Evolutionary conservation across 2,888 invertebrate genomes (phyloP), one percentile per base, ranked within the genome.

Genomic region (Rhabditoides inermis): DNA sequence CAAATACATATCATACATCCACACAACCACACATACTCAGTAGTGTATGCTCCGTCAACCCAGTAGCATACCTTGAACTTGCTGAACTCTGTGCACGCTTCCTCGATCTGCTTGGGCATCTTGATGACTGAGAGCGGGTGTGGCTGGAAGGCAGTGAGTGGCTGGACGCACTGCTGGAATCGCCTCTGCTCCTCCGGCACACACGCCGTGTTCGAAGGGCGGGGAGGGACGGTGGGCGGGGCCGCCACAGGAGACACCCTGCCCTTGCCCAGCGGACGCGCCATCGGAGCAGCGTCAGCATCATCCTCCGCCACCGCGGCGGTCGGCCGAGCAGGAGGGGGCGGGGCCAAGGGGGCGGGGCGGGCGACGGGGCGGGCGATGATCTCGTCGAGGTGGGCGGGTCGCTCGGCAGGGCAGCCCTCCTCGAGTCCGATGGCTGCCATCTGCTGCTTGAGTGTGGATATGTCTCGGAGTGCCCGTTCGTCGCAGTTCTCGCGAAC

Each of bases 111-210:
- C 18, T 63, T 49, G 37, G 73, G 73, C 44, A 68, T 58, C 35
- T 70, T 68, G 51, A 73, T 73, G 23, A 73, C 73, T 6, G 70
- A 69, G 25, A 73, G 56, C 25, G 73, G 73, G 53, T 73, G 73
- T 1, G 73, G 73, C 46, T 73, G 70, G 60, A 67, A 73, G 10
- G 63, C 58, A 18, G 71, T 73, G 26, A 73, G 45, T 10, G 71
- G 70, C 30, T 68, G 65, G n/a, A 73, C 71, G 42, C 71, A 71
- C 39, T 61, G 61, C 45, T 68, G 63, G 61, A 67, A 60, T 48
- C 60, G 53, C 55, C 66, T 63, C 40, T 72, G 72, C 41, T 69
- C 64, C 28, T 66, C 65, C 7, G 60, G 49, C 6, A 63, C 49
- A 42, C 72, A 72, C 30, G 51, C 41, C 20, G 40, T 53, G n/a